Percentiles rank a stretch among this genome's conserved stretches.
Conservation (phyloP, 2,797 vertebrate species). For the Melanotaenia pygmaea region DNA sequence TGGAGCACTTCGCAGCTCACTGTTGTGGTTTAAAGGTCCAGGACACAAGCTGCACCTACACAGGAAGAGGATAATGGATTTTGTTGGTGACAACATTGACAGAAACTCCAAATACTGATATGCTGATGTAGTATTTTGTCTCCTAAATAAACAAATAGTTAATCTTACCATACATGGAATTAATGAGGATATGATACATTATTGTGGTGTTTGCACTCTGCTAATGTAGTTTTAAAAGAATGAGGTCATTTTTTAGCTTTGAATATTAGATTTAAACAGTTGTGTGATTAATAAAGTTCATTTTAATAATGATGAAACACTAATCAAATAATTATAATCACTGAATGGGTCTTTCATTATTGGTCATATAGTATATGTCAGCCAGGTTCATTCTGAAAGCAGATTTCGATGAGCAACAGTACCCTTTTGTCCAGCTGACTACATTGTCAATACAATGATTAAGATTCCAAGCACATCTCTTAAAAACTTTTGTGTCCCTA, state of each 20-base stretch:
- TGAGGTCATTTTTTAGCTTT: constrained; percentile 1
- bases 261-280: background rate
- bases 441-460: constrained; percentile 24
- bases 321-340: background rate
- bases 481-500: constrained; percentile 25
- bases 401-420: constrained; percentile 4
- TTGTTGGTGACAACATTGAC: no score
- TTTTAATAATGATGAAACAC: background rate
- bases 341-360: no score
- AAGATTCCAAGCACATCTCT: constrained; percentile 50
- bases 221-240: background rate
- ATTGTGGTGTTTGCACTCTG: background rate
- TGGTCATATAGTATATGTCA: background rate
- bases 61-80: background rate
- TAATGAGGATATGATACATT: background rate
- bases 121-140: no score
- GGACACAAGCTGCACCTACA: background rate
- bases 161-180: background rate
- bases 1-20: no score
- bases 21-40: no score
- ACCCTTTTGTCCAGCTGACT: constrained; percentile 21
- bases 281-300: no score
- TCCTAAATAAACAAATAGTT: background rate
- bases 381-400: constrained; percentile 15
- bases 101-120: no score